Evolutionary conservation across 2,113 vertebrate genomes (phyloP), one percentile per base, ranked within the genome.

Genomic region (Murina feae): DNA sequence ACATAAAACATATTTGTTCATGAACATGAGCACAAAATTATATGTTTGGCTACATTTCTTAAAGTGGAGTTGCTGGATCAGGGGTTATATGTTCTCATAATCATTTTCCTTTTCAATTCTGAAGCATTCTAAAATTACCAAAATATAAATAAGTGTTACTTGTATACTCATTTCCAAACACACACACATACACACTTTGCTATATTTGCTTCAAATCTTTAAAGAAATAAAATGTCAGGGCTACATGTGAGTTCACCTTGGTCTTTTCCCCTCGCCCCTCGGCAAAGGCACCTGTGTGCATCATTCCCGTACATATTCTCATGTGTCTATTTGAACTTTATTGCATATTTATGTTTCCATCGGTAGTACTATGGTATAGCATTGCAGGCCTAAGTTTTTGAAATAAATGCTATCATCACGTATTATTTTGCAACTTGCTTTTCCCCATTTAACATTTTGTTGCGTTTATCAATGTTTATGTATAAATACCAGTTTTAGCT

Each of bases 41-140:
- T 80, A 42, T 79, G 72, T 60, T 68, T 88, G 39, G 39, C n/a
- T 86, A 23, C 60, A 71, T 89, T 93, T 14, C 28, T 83, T 35
- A 32, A 75, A 51, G 28, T 78, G 2, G 4, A 60, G 76, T 78
- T 78, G 6, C 28, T 87, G 49, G 21, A 42, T 79, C 80, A 79
- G 49, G 30, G 30, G 37, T 78, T 71, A 58, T 42, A 60, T 72
- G 51, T 23, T 71, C 4, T 83, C 5, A 20, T 60, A 79, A 39
- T 74, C 13, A 65, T 79, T 91, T 88, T 83, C 53, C n/a, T 69
- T 89, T 94, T 93, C 42, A 83, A 75, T 84, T 75, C 65, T 58
- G 55, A 91, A 68, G 11, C 37, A 92, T 42, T 58, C 23, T 23
- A 47, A 84, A 75, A 82, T 60, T 39, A 58, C 39, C 37, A 47